Evolutionary conservation across 2,797 vertebrate species (phyloP).

Genomic region (Percopsis omiscomaycus): DNA sequence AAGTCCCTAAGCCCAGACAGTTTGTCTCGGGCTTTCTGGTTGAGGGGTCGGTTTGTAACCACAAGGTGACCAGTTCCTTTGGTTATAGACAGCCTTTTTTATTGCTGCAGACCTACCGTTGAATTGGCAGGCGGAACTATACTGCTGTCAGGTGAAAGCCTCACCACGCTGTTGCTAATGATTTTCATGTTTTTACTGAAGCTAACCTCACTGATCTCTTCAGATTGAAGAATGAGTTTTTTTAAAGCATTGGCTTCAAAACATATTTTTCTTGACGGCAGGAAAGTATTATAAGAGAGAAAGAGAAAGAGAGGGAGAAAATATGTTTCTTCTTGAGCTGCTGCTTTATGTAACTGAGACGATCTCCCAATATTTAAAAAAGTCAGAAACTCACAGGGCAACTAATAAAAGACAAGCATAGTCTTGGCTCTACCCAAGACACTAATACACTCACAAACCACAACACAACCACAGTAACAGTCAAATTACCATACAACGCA

Average conservation of each 20-base stretch:
- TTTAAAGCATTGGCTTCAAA: too few species aligned
- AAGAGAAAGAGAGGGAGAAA: too few species aligned
- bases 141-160: too few species aligned
- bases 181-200: too few species aligned
- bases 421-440: background rate
- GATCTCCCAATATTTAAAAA: conserved; percentile 1
- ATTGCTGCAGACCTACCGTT: background rate
- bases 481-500: conserved; percentile 7
- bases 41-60: background rate
- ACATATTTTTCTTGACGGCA: too few species aligned
- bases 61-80: background rate
- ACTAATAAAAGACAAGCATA: background rate
- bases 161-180: too few species aligned
- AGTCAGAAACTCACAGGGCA: background rate
- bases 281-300: too few species aligned
- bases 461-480: conserved; percentile 12
- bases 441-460: background rate
- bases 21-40: background rate
- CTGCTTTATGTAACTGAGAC: background rate
- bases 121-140: too few species aligned
- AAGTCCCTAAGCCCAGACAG: background rate
- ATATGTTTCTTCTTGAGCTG: background rate
- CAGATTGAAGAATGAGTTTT: too few species aligned
- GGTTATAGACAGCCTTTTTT: too few species aligned
- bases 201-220: too few species aligned